Evolutionary conservation across 2,888 invertebrate species (phyloP), one percentile per base, ranked within the genome.

Genomic region (Chydorus sphaericus): DNA sequence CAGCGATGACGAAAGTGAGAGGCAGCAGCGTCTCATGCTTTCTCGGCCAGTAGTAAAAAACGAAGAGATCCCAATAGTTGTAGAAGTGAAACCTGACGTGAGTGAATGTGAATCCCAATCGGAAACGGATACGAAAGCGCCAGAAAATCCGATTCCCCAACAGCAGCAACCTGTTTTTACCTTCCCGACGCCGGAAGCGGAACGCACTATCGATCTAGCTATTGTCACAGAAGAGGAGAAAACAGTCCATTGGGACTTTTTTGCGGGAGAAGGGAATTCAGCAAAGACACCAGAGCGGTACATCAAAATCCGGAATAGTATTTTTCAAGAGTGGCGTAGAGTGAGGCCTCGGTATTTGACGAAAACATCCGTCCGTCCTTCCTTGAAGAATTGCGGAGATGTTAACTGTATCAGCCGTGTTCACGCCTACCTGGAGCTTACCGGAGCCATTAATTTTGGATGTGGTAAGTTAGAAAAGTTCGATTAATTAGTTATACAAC

Each of bases 401-500:
- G 78, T 79, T 3, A 78, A 78, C 64, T 73, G 74, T 62, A 77
- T 80, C 57, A 75, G 78, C 11, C 68, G 76, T 57, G 74, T 80
- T 28, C 79, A 80, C 67, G 68, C 73, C 23, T 76, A 76, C 61
- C 67, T 80, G 56, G 80, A 80, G 65, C 76, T 77, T 67, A 73
- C 75, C 59, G 80, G 79, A 16, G 78, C 75, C 18, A 79, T 80
- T 58, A 80, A 80, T 68, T 79, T 77, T 69, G 76, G 75, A 14
- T 78, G 78, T 67, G 72, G 77, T 75, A 67, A 68, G 18, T 26
- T n/a, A 14, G n/a, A 48, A 3, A 23, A 8, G 7, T 48, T 28
- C 16, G n/a, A 14, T n/a, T 6, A 16, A 28, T 16, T 4, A 7
- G n/a, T 4, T 1, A n/a, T 28, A 7, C 30, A 50, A n/a, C n/a